Percentiles rank a stretch among this genome's conserved stretches.
Conservation (phyloP, 2,797 vertebrate species). For the Enteromius viviparus region DNA sequence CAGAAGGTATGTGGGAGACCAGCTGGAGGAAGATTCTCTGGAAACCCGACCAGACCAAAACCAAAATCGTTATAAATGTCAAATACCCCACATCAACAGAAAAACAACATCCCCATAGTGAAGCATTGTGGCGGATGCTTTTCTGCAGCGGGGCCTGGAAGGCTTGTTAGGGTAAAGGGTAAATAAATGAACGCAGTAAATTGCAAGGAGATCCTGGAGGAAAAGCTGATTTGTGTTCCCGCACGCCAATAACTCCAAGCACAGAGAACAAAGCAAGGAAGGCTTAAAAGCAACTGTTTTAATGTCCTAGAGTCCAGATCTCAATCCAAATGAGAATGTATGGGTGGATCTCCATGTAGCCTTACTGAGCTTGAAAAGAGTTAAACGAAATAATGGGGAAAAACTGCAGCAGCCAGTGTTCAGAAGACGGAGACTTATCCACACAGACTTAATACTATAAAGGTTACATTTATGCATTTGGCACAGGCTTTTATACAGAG, state of each 20-base stretch:
- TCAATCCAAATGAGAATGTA: slow-evolving; percentile 26
- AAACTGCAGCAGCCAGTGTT: neutral
- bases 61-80: neutral
- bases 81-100: neutral
- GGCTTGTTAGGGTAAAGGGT: slow-evolving; percentile 9
- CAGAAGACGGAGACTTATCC: neutral
- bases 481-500: neutral
- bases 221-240: slow-evolving; percentile 16
- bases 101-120: neutral
- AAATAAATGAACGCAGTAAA: slow-evolving; percentile 6
- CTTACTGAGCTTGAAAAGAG: neutral
- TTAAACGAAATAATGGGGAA: neutral
- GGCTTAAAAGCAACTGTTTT: neutral
- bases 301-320: neutral
- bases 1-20: slow-evolving; percentile 24
- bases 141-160: neutral
- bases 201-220: neutral
- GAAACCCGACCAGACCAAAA: neutral
- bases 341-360: neutral
- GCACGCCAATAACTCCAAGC: neutral
- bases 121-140: neutral
- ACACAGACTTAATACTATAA: neutral
- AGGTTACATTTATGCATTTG: neutral
- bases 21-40: neutral
- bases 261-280: neutral